Percentiles rank a stretch among this genome's conserved stretches.
phyloP scores from a whole-genome alignment of 2,888 invertebrate genomes.

The Macaria notata region DNA sequence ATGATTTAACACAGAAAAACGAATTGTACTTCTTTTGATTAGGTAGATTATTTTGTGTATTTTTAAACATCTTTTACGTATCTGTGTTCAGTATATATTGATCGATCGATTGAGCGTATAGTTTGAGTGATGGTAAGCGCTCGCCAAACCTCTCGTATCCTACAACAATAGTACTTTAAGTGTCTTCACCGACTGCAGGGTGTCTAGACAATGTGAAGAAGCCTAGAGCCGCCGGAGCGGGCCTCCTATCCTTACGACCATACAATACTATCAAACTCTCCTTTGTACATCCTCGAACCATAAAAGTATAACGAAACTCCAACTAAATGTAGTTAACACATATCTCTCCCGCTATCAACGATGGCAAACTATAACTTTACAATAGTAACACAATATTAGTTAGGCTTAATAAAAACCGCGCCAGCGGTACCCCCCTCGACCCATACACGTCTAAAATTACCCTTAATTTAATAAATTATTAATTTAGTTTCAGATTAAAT shows the following conservation, averaged over 20 bases:
- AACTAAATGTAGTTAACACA: constrained; percentile 76
- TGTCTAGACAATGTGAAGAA: constrained; percentile 75
- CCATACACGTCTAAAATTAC: constrained; percentile 43
- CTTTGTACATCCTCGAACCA: constrained; percentile 70
- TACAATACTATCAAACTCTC: constrained; percentile 76
- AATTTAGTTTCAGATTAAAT: constrained; percentile 57
- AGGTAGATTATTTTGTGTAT: too few species aligned
- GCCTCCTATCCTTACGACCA: constrained; percentile 64
- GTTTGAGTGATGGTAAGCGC: constrained; percentile 45
- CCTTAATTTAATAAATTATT: constrained; percentile 49
- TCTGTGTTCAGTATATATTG: too few species aligned
- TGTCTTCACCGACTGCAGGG: constrained; percentile 69
- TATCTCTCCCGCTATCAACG: constrained; percentile 77
- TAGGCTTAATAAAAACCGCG: constrained; percentile 57
- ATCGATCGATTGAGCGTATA: too few species aligned
- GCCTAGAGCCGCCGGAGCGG: constrained; percentile 50
- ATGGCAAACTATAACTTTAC: constrained; percentile 79
- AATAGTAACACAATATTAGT: constrained; percentile 75
- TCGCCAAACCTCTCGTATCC: constrained; percentile 25
- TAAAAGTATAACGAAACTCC: constrained; percentile 75
- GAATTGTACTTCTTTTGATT: too few species aligned
- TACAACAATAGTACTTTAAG: constrained; percentile 81
- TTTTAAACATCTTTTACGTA: too few species aligned
- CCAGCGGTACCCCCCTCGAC: constrained; percentile 52
- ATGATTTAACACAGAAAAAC: too few species aligned